Evolutionary conservation across 2,888 invertebrate genomes (phyloP), one percentile per base, ranked within the genome.

Genomic region (Cistogaster globosa): DNA sequence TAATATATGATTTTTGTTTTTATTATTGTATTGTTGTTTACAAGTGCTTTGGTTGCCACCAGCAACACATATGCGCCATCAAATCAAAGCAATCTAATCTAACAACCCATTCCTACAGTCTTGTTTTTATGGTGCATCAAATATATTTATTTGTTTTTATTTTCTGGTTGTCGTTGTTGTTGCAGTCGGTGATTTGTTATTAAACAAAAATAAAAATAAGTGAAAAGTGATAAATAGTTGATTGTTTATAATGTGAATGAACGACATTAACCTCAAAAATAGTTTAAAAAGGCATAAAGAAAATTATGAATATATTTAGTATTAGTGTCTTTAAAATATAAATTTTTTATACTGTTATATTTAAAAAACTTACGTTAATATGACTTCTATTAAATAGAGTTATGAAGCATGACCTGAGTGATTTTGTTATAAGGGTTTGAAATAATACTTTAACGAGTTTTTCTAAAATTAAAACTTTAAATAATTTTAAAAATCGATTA

Each of bases 181-280:
- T 69, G 38, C 32, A 42, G 42, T 26, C 38, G 42, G 26, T 38
- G 76, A 81, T 55, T 57, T 62, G 63, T 48, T 63, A 22, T 71
- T 71, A 63, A 78, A 55, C 48, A 36, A 57, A 81, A 80, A 84
- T 77, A 75, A 71, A 71, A 22, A 53, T 12, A 79, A 63, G 36
- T 20, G 69, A 74, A 77, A 69, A 63, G 53, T 60, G 60, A 58
- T 85, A 75, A 85, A 81, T 75, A 85, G 81, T 83, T 83, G 48
- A 78, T 83, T 80, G 71, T 12, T 67, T 32, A 8, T 60, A 77
- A 86, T 80, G 90, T 89, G 89, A 90, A 90, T 88, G 90, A 90
- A 91, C 90, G 83, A 57, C 68, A 89, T 85, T 91, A 88, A 90
- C 90, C 90, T 88, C 78, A 86, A 65, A 63, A 68, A 68, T 18